Percentiles rank a stretch among this genome's conserved stretches.
phyloP scores from a whole-genome alignment of 53 echinoderm and acorn worm species.

The Holothuria leucospilota region DNA sequence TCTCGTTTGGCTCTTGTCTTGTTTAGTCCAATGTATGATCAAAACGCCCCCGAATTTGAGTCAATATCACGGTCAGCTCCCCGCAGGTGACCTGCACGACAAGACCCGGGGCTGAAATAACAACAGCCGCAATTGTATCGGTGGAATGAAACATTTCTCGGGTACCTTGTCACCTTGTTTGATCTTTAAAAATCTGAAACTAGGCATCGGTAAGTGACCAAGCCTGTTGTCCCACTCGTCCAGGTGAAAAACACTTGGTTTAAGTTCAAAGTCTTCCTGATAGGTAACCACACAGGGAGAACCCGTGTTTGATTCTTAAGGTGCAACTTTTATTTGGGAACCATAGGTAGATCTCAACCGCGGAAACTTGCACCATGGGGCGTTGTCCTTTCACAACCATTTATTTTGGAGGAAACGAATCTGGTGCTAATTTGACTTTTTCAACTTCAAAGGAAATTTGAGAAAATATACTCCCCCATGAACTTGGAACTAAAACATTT shows the following conservation, averaged over 20 bases:
- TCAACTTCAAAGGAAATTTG: constrained; percentile 41
- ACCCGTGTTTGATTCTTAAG: background rate
- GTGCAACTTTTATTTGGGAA: constrained; percentile 28
- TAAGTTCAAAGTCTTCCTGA: constrained; percentile 39
- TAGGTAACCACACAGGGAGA: constrained; percentile 37
- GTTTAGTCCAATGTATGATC: background rate
- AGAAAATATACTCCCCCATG: constrained; percentile 30
- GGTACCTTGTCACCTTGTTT: constrained; percentile 30
- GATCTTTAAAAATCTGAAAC: background rate
- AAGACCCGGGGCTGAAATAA: constrained; percentile 16
- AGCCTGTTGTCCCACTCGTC: constrained; percentile 28
- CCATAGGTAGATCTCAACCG: constrained; percentile 45
- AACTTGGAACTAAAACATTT: constrained; percentile 34
- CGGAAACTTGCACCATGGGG: constrained; percentile 50
- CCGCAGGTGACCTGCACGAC: background rate
- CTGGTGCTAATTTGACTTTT: constrained; percentile 41
- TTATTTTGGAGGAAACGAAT: constrained; percentile 19
- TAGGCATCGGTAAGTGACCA: background rate
- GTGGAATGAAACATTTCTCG: background rate
- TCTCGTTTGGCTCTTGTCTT: too few relatives aligned
- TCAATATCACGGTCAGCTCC: background rate
- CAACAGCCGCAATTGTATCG: constrained; percentile 33
- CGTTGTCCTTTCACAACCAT: constrained; percentile 4
- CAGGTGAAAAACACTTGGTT: constrained; percentile 42
- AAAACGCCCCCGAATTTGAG: background rate